These are phyloP conservation scores for Dasyurus viverrinus DNA, from an alignment of 2,113 vertebrate genomes.

Conservation along the genomic window DNA sequence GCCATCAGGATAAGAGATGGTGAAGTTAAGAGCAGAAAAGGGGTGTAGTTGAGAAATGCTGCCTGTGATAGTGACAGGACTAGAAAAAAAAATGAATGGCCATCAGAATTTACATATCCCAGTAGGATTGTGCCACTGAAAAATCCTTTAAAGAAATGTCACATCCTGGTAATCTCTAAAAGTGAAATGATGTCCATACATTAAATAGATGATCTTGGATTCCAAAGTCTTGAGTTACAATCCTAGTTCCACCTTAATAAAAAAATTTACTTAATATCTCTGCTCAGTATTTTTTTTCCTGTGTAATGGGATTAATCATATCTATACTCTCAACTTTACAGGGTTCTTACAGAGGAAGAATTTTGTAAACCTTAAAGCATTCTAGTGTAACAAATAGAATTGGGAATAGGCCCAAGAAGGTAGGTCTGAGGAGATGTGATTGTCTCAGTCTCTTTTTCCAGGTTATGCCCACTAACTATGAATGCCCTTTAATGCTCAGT, in stretches of 20 bases:
- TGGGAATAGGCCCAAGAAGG: not conserved
- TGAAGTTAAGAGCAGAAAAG: too few relatives aligned
- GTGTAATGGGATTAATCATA: not conserved
- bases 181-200: not conserved
- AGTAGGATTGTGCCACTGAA: not conserved
- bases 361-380: not conserved
- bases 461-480: not conserved
- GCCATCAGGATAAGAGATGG: too few relatives aligned
- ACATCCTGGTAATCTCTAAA: not conserved
- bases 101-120: not conserved
- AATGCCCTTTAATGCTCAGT: not conserved
- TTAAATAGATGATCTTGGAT: not conserved
- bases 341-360: not conserved
- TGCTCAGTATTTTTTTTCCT: not conserved
- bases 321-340: not conserved
- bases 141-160: not conserved
- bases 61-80: too few relatives aligned
- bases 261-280: not conserved
- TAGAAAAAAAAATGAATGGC: too few relatives aligned
- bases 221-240: not conserved
- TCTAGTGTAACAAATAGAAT: not conserved
- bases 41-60: too few relatives aligned
- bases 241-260: not conserved
- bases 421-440: not conserved
- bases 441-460: not conserved